phyloP scores from a whole-genome alignment of 2,888 invertebrate genomes.

The Salpingus planirostris region DNA sequence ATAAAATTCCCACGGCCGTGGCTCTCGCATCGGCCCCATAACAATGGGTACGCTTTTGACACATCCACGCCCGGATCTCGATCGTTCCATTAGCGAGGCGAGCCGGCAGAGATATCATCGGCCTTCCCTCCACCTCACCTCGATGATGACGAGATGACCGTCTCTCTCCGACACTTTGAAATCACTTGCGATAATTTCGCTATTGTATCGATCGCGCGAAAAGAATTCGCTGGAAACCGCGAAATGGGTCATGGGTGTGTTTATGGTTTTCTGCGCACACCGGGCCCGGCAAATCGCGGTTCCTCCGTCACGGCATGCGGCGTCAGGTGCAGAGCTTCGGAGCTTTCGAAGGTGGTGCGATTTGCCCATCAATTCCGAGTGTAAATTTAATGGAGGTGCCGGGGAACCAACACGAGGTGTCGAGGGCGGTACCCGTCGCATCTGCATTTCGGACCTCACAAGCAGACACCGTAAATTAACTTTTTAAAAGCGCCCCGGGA shows the following conservation, averaged over 20 bases:
- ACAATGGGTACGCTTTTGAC: conserved; percentile 32
- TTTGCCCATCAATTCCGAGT: too few relatives aligned
- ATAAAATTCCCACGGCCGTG: conserved; percentile 7
- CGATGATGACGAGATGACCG: background rate
- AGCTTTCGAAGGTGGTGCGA: too few relatives aligned
- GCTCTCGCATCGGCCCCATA: conserved; percentile 12
- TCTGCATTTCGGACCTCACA: conserved; percentile 17
- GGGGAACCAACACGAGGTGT: conserved; percentile 14
- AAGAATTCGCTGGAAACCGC: too few relatives aligned
- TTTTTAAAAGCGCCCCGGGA: conserved; percentile 15
- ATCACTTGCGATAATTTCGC: conserved; percentile 6
- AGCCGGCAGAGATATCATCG: conserved; percentile 3
- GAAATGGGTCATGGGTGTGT: too few relatives aligned
- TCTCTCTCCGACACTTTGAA: too few relatives aligned
- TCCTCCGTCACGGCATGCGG: too few relatives aligned
- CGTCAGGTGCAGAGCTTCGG: too few relatives aligned
- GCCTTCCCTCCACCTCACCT: too few relatives aligned
- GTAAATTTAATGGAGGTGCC: conserved; percentile 13
- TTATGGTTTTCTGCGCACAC: too few relatives aligned
- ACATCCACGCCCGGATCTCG: conserved; percentile 31
- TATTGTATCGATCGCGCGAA: too few relatives aligned
- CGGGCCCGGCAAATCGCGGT: too few relatives aligned
- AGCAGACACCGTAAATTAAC: conserved; percentile 17
- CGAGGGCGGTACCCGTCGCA: conserved; percentile 13
- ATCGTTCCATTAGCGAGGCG: conserved; percentile 25